Evolutionary conservation across 2,888 invertebrate species (phyloP), one percentile per base, ranked within the genome.

Genomic region (Pteria penguin): DNA sequence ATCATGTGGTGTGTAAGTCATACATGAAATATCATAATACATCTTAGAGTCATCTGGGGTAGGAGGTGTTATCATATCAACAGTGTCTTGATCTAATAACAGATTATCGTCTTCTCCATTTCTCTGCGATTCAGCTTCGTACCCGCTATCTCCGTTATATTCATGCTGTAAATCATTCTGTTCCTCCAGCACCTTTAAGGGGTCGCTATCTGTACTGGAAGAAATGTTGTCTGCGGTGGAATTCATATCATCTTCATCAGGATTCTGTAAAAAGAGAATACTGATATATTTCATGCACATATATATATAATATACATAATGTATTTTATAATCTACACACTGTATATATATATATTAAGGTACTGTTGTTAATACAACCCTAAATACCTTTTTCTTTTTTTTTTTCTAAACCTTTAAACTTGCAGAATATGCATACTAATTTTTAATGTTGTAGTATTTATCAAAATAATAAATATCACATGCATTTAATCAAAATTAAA

Each of bases 141-240:
- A 89, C 2, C 89, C 89, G 54, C 88, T 88, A 81, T 89, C 89
- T 2, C 87, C 88, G 57, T 88, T 89, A 54, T 84, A 84, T 61
- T 86, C 84, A 22, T 78, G 68, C 11, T 70, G 29, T 24, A 75
- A 66, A 22, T 65, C 73, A 22, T 62, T 61, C 45, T 66, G 65
- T 32, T 75, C 62, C 27, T 84, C 82, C 31, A 82, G 79, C 54
- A 81, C 79, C 60, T 81, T 82, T 54, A 82, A 75, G 18, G 82
- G 82, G 54, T 84, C 84, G 2, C 79, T 80, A 4, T 72, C 61
- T n/a, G 18, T 52, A 5, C 27, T 52, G 33, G 32, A 57, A 31
- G 67, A 29, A 0, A 29, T 52, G 8, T 32, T 63, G 55, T 61
- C 36, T 32, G 61, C 61, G 27, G 24, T 29, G 14, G 57, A 36